phyloP scores from a whole-genome alignment of 2,888 invertebrate genomes.

The Micropterix aruncella region DNA sequence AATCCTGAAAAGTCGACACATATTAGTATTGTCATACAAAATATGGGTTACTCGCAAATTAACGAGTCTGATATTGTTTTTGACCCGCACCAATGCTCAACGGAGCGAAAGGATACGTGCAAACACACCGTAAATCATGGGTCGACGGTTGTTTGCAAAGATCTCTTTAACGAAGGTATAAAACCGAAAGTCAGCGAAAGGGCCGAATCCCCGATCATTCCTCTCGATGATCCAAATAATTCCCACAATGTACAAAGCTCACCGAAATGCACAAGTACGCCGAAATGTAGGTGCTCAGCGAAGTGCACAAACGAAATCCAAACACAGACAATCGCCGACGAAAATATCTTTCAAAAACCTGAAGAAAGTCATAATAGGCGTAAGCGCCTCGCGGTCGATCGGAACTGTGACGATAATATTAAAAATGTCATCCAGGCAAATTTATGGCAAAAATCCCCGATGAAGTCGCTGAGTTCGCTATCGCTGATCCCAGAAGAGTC shows the following conservation, averaged over 20 bases:
- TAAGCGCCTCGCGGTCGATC: slow-evolving; percentile 14
- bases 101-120: background rate
- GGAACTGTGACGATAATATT: slow-evolving; percentile 15
- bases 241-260: background rate
- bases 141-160: background rate
- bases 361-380: background rate
- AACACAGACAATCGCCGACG: no score
- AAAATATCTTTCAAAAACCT: background rate
- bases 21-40: background rate
- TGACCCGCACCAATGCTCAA: slow-evolving; percentile 9
- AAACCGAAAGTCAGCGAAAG: background rate
- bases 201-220: background rate
- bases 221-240: background rate
- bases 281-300: no score
- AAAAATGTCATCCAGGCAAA: slow-evolving; percentile 20
- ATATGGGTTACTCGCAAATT: background rate
- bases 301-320: no score
- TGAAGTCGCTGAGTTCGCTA: slow-evolving; percentile 27
- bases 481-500: slow-evolving; percentile 38
- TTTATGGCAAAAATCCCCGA: slow-evolving; percentile 26
- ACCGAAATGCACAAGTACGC: no score
- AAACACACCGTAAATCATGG: background rate
- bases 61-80: slow-evolving; percentile 7
- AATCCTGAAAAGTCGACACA: background rate
- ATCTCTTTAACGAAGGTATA: background rate